Conservation (phyloP, 2,113 vertebrate species). For the Microcebus murinus region DNA sequence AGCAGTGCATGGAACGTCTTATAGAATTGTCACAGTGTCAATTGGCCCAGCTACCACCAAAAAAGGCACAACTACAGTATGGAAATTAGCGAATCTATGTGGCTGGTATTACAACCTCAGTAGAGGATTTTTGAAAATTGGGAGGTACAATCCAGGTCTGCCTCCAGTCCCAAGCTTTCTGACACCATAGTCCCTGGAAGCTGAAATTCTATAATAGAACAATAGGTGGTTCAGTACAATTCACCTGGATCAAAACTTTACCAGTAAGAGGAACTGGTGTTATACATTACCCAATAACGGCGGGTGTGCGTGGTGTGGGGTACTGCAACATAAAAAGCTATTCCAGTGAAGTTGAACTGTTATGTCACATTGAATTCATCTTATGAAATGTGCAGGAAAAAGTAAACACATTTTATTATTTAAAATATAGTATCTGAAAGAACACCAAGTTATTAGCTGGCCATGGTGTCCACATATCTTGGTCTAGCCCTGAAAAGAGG, state of each 20-base stretch:
- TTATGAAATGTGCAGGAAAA: not conserved
- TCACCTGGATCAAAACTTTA: not conserved
- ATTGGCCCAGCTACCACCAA: not conserved
- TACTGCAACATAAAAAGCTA: not conserved
- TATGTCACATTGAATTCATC: not conserved
- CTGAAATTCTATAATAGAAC: not conserved
- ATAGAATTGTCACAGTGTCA: not conserved
- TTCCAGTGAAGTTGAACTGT: not conserved
- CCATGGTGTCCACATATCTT: not conserved
- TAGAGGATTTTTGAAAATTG: not conserved
- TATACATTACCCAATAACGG: not conserved
- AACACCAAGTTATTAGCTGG: not conserved
- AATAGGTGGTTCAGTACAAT: not conserved
- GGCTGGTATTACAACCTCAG: not conserved
- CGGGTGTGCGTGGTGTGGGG: accelerated
- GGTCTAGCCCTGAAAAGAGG: not conserved
- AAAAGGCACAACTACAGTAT: accelerated
- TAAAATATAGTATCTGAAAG: not conserved
- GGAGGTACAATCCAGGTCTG: not conserved
- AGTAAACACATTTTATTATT: not conserved
- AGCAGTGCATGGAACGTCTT: not conserved
- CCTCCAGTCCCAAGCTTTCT: not conserved
- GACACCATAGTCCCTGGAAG: not conserved
- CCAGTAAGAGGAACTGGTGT: not conserved
- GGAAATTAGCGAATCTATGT: not conserved